phyloP scores from a whole-genome alignment of 2,888 invertebrate species.

The Epirrhoe tristata region DNA sequence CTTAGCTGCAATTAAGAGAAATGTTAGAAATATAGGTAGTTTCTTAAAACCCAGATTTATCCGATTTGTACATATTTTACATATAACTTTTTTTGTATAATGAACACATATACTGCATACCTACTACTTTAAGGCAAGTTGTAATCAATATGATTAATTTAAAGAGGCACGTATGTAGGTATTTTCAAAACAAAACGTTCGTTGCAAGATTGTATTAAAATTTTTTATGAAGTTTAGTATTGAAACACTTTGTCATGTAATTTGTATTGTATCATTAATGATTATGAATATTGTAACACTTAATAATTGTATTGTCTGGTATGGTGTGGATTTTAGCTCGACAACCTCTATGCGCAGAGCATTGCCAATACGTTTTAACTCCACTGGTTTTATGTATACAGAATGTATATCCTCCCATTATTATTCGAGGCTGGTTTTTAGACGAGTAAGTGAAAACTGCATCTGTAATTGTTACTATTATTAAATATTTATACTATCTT shows the following conservation, averaged over 20 bases:
- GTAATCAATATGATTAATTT: too few relatives aligned
- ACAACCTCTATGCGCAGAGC: background rate
- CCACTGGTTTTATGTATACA: constrained; percentile 6
- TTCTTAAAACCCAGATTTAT: too few relatives aligned
- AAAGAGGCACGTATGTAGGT: too few relatives aligned
- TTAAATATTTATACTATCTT: too few relatives aligned
- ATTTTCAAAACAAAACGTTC: too few relatives aligned
- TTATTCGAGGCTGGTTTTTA: constrained; percentile 31
- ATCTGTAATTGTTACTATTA: constrained; percentile 26
- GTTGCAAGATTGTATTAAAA: too few relatives aligned
- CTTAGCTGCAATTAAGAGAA: background rate
- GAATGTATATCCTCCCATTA: constrained; percentile 16
- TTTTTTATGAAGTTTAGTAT: too few relatives aligned
- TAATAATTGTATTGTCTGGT: constrained; percentile 1
- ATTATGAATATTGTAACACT: constrained; percentile 21
- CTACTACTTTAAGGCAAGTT: too few relatives aligned
- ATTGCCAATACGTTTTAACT: constrained; percentile 11
- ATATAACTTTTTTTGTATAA: too few relatives aligned
- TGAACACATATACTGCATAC: too few relatives aligned
- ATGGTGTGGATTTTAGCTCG: background rate
- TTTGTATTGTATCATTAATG: constrained; percentile 1
- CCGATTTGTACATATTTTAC: too few relatives aligned
- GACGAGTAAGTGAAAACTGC: constrained; percentile 28
- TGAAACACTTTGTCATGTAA: too few relatives aligned
- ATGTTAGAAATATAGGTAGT: constrained; percentile 8